Percentiles rank a stretch among this genome's conserved stretches.
phyloP scores from a whole-genome alignment of 2,797 vertebrate species.

The Coregonus suidteri region DNA sequence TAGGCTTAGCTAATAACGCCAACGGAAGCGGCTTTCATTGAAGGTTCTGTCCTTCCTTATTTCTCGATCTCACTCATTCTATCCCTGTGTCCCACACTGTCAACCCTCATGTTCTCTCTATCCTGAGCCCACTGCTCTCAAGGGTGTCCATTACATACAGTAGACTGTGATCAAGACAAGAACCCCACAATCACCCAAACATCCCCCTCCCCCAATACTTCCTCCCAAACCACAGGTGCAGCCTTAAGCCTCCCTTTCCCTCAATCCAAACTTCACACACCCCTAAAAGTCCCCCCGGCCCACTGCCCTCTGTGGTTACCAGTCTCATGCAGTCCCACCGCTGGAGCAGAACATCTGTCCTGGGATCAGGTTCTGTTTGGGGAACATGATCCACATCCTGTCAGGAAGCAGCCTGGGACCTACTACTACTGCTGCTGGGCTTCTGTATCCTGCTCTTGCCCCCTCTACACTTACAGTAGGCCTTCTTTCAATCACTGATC shows the following conservation, averaged over 20 bases:
- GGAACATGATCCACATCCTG: slow-evolving; percentile 81
- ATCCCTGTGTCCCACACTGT: not conserved
- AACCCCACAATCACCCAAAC: slow-evolving; percentile 12
- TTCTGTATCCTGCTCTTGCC: not conserved
- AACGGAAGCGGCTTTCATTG: no score
- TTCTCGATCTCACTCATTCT: not conserved
- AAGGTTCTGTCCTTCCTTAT: no score
- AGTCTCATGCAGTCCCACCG: slow-evolving; percentile 29
- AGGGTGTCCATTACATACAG: slow-evolving; percentile 57
- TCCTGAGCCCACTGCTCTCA: slow-evolving; percentile 42
- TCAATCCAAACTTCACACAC: slow-evolving; percentile 26
- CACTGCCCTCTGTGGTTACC: slow-evolving; percentile 1
- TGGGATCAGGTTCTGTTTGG: slow-evolving; percentile 75
- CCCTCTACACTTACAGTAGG: not conserved
- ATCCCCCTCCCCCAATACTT: slow-evolving; percentile 9
- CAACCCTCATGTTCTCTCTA: not conserved
- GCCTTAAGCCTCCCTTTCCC: slow-evolving; percentile 29
- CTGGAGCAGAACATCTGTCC: slow-evolving; percentile 75
- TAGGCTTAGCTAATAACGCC: not conserved
- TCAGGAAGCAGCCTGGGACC: slow-evolving; percentile 72
- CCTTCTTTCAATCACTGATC: not conserved
- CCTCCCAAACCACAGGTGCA: slow-evolving; percentile 57
- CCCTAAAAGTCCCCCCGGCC: slow-evolving; percentile 7
- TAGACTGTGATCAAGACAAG: slow-evolving; percentile 28
- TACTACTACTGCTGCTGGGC: slow-evolving; percentile 30